Percentiles rank a stretch among this genome's conserved stretches.
Evolutionary conservation across 2,888 invertebrate genomes (phyloP).

Genomic region (Caprella mutica): DNA sequence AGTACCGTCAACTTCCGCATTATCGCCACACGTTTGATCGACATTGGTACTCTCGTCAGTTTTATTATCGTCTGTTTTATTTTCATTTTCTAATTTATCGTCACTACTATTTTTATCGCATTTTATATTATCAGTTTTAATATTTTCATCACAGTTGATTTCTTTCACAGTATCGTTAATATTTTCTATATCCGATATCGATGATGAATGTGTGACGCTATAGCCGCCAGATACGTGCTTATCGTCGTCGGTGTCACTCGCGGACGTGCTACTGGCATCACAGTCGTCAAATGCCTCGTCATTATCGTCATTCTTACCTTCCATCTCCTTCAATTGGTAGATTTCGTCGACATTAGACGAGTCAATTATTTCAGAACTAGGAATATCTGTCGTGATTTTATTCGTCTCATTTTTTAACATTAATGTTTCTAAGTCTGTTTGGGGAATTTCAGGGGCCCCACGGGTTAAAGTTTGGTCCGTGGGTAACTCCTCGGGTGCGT

Average conservation of each 20-base stretch:
- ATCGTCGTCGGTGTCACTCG: conserved; percentile 32
- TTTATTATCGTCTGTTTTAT: conserved; percentile 1
- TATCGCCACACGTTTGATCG: too few species aligned
- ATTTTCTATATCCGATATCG: conserved; percentile 16
- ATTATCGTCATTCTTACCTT: conserved; percentile 3
- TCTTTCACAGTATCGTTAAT: background rate
- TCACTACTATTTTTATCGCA: background rate
- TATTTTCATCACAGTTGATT: background rate
- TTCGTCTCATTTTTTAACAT: too few species aligned
- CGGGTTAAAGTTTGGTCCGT: too few species aligned
- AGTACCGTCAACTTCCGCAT: too few species aligned
- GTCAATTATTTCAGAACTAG: too few species aligned
- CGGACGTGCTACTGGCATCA: conserved; percentile 2
- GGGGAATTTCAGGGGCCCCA: too few species aligned
- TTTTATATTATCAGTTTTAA: background rate
- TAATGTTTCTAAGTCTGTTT: too few species aligned
- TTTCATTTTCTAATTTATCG: background rate
- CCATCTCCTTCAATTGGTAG: too few species aligned
- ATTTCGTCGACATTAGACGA: too few species aligned
- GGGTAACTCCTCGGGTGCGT: too few species aligned
- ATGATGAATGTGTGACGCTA: conserved; percentile 20
- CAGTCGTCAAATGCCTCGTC: conserved; percentile 10
- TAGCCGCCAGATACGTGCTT: conserved; percentile 27
- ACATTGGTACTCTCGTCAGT: background rate
- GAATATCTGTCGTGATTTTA: too few species aligned